phyloP scores from a whole-genome alignment of 2,797 vertebrate species.

The Anas bernieri region DNA sequence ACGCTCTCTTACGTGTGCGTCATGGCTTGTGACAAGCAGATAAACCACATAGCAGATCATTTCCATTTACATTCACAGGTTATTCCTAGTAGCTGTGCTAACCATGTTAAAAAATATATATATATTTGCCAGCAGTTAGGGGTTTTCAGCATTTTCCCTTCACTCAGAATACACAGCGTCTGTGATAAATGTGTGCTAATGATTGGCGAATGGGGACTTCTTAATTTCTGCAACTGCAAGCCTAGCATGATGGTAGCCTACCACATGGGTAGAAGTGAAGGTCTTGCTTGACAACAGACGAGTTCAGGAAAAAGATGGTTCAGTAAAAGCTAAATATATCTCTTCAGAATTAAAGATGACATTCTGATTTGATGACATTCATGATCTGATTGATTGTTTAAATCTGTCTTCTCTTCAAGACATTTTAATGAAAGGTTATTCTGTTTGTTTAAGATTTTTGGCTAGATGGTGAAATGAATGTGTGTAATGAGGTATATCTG shows the following conservation, averaged over 20 bases:
- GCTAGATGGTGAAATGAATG: accelerated
- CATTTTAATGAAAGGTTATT: neutral
- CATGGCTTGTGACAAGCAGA: constrained; percentile 11
- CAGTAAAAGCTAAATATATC: neutral
- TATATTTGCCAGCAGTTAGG: constrained; percentile 52
- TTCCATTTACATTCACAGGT: constrained; percentile 28
- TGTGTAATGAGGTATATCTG: neutral
- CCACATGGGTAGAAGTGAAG: neutral
- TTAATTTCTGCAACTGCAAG: constrained; percentile 52
- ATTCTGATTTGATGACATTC: neutral
- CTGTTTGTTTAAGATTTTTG: neutral
- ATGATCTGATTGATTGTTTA: too few species aligned
- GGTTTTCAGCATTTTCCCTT: constrained; percentile 60
- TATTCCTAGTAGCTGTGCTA: constrained; percentile 41
- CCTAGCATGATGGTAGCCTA: neutral
- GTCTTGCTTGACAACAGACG: neutral
- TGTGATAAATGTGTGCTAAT: constrained; percentile 65
- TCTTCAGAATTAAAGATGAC: neutral
- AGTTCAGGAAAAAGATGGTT: neutral
- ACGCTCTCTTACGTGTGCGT: neutral
- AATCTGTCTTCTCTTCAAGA: neutral
- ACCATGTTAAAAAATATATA: constrained; percentile 12
- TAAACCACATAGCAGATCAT: neutral
- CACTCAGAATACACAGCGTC: constrained; percentile 49
- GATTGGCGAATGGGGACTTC: neutral